Percentiles rank a stretch among this genome's conserved stretches.
Evolutionary conservation across 35 echinoderm and acorn worm species (phyloP).

Genomic region (Lytechinus variegatus): DNA sequence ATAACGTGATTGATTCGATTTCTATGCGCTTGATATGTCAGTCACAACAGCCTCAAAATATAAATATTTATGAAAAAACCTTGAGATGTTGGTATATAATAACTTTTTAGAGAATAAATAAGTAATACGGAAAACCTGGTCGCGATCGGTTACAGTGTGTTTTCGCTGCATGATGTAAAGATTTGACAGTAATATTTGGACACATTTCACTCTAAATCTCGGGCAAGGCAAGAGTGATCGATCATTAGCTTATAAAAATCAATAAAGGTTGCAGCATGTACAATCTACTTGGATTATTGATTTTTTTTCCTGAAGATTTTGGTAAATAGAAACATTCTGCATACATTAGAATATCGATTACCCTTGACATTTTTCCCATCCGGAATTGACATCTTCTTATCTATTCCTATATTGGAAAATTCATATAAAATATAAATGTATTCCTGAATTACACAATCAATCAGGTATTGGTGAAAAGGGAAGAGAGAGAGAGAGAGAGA

Average conservation of each 20-base stretch:
- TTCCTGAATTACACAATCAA: too few relatives aligned
- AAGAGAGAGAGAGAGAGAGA: too few relatives aligned
- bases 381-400: too few relatives aligned
- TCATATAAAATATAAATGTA: too few relatives aligned
- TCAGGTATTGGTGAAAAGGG: too few relatives aligned
- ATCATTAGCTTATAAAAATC: not conserved
- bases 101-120: not conserved
- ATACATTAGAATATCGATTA: not conserved
- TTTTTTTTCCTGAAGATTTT: not conserved
- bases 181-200: not conserved
- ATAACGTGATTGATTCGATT: not conserved
- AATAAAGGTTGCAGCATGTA: not conserved
- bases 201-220: not conserved
- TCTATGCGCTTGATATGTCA: not conserved
- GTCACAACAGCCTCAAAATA: not conserved
- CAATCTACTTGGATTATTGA: not conserved
- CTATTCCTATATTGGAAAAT: too few relatives aligned
- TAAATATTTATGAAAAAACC: not conserved
- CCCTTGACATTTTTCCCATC: too few relatives aligned
- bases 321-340: not conserved
- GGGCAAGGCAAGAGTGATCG: not conserved
- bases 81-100: not conserved
- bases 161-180: not conserved
- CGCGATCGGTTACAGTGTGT: not conserved
- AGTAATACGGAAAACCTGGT: not conserved